Evolutionary conservation across 1,140 invertebrate genomes (phyloP), one percentile per base, ranked within the genome.

Genomic region (Artemia franciscana): DNA sequence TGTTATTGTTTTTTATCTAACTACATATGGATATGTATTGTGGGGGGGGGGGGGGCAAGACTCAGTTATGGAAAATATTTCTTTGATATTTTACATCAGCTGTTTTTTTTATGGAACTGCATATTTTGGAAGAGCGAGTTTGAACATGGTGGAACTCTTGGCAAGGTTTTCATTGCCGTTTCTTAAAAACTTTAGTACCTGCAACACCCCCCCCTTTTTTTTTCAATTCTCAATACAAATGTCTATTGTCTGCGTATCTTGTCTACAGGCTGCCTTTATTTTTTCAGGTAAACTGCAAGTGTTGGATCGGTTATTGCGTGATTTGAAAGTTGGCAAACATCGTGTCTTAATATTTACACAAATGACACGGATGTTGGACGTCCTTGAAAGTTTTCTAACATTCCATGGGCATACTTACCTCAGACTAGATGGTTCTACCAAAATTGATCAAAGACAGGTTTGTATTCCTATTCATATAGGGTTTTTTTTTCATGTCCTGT

Each of bases 321-420:
- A 85, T 67, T 72, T 99, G 5, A 94, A 93, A 72, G 72, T 73
- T 4, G 88, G 79, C n/a, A 80, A 79, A 62, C 95, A 98, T 74
- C 78, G 95, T 65, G 93, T 91, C 58, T 76, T 99, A 0, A 94
- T 99, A 65, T 99, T 99, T 74, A 98, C 96, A n/a, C 96, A 99
- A 78, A 99, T 99, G 96, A 97, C 96, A 5, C 84, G 88, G 70
- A 98, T 99, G 91, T 76, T 99, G 65, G 95, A 99, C 74, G 90
- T 99, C 57, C 77, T 99, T 9, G 95, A 99, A 77, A 84, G 86
- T 12, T 99, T 99, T 74, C 81, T 99, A 1, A 95, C 91, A 72
- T 88, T 88, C 73, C 94, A 98, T 74, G 94, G 94, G 2, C 88
- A 98, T 73, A 86, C 91, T 69, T 99, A 99, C 78, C 78, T 99